Base-by-base conservation (phyloP, 2,113 vertebrate genomes). In the Gambusia holbrooki region DNA sequence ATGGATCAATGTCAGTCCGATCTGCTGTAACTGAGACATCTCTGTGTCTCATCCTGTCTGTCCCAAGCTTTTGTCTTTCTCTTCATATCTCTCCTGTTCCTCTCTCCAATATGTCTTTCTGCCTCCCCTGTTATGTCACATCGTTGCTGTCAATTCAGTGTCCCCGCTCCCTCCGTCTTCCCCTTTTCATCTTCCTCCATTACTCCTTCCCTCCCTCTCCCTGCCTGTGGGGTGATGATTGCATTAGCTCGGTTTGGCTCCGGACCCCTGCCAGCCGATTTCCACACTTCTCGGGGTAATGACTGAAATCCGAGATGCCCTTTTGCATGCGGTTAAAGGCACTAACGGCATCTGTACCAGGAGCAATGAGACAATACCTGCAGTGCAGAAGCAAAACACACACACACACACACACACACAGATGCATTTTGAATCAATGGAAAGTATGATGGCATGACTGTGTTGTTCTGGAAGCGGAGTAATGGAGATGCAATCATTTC, bases 1-100 rank as follows among this genome's bases (percentile, higher is more conserved):
- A 93, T 89, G 87, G 92, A 93, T 94, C 93, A 86, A 93, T 94
- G 89, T 92, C 90, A 88, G 81, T 48, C 74, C 84, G 69, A 82
- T 87, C 78, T 80, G 77, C 81, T 88, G 90, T 85, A 88, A 92
- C 86, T 70, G 87, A 92, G 88, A 90, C 87, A 77, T 82, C 61
- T 66, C 69, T 83, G 80, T 35, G 42, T 77, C 81, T 83, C 72
- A 87, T 58, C 74, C 77, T 60, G 65, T 84, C 86, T 81, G 86
- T 86, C 87, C 77, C 81, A 33, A 17, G 45, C 69, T 77, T 64
- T 81, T 60, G 76, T 80, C 82, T 69, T 51, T n/a, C 69, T 66
- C 68, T 19, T 76, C 29, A 1, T 40, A 73, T 51, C 3, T 80
- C 42, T 87, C 37, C 76, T 76, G 68, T 63, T 37, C 71, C 61